Evolutionary conservation across 2,888 invertebrate species (phyloP), one percentile per base, ranked within the genome.

Genomic region (Habroteleia sp.): DNA sequence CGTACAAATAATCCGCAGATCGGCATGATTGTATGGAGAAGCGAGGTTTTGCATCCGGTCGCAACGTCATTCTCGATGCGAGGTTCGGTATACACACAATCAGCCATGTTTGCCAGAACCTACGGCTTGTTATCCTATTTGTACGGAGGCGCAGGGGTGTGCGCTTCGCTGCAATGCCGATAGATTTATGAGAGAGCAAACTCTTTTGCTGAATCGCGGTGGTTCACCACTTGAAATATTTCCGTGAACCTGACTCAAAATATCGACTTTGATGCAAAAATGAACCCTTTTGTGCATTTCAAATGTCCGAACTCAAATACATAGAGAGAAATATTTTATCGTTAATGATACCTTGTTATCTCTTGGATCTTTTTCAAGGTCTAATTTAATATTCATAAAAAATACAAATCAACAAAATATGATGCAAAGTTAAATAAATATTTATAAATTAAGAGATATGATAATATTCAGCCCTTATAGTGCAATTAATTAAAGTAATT

Each of bases 121-220:
- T 79, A 77, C 75, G 77, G 80, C 82, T 83, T 80, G 83, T 82
- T 82, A 82, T 81, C 79, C 80, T 69, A 80, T 80, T 80, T 77
- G 80, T 78, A 76, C 76, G 76, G 62, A 68, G 69, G 37, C 25
- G 69, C 50, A 37, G 69, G 58, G 68, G 60, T 65, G 69, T 75
- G 65, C 33, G 74, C 54, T 75, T 54, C 46, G 31, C 56, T 60
- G 54, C 63, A 33, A 62, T 42, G 42, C 31, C 73, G 74, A 77
- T 76, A 65, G 65, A 79, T 79, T 80, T 80, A 79, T 78, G 71
- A 48, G 20, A 69, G 50, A 72, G 42, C 65, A 56, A 69, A 72
- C 73, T 37, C 44, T 54, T 74, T 58, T 42, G 20, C 8, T 27
- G 65, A 48, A 60, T 63, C 68, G 63, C 46, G 56, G 54, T 44